Evolutionary conservation across 2,888 invertebrate species (phyloP).

Genomic region (Erebia aethiops): DNA sequence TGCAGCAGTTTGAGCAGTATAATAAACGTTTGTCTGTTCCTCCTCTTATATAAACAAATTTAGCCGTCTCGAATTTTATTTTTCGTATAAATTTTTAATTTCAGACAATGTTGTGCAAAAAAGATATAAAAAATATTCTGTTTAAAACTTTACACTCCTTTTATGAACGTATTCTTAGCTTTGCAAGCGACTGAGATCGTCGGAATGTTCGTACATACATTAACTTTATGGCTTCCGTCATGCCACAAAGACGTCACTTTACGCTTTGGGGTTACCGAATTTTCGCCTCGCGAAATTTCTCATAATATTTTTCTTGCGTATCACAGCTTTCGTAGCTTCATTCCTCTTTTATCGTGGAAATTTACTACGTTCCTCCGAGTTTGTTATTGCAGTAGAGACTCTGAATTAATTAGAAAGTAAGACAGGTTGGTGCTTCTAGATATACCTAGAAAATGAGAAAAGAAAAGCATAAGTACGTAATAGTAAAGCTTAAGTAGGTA

Average conservation of each 20-base stretch:
- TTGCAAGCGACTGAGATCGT: slow-evolving; percentile 20
- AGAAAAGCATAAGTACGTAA: no score
- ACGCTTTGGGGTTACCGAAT: slow-evolving; percentile 19
- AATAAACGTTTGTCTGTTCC: no score
- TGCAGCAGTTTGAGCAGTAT: no score
- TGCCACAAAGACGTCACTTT: slow-evolving; percentile 32
- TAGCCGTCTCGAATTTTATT: not conserved
- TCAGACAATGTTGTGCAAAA: not conserved
- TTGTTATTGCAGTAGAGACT: slow-evolving; percentile 4
- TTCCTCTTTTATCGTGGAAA: slow-evolving; percentile 12
- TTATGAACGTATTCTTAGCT: slow-evolving; percentile 10
- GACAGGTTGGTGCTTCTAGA: not conserved
- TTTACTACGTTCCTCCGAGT: slow-evolving; percentile 7
- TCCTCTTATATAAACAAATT: not conserved
- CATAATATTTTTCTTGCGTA: slow-evolving; percentile 22
- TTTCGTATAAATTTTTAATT: not conserved
- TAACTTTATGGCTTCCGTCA: slow-evolving; percentile 41
- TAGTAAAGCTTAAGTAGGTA: no score
- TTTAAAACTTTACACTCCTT: slow-evolving; percentile 16
- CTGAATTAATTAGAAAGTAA: not conserved
- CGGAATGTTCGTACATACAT: slow-evolving; percentile 35
- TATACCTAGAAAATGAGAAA: not conserved
- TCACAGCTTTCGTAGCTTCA: slow-evolving; percentile 17
- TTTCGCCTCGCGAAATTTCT: slow-evolving; percentile 22
- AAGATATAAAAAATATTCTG: not conserved